Base-by-base conservation (phyloP, 1,140 invertebrate species). In the Pseudomyrmex sp. region DNA sequence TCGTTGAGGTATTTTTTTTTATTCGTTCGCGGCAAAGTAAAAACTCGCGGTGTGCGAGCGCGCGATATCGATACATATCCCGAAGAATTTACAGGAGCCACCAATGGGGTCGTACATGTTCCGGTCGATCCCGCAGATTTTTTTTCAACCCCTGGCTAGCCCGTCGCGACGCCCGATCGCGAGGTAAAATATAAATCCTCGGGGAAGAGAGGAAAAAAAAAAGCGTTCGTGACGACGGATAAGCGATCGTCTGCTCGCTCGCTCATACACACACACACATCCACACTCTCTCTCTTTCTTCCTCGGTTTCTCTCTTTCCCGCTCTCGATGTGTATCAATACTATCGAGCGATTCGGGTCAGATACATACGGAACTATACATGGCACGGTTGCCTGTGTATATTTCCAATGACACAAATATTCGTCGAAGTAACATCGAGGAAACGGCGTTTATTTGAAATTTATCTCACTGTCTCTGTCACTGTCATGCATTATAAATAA, bases 121-220 rank as follows among this genome's bases (percentile, higher is more conserved):
- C 48, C 66, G 66, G 15, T 72, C 54, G 52, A 26, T 80, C 12
- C 66, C 76, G 66, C 76, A 80, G 76, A 80, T 70, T 80, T 80
- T 79, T 65, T 62, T 79, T 72, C 66, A 12, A 23, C 46, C 65
- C 76, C 76, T 46, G 8, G 23, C n/a, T 66, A 46, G 26, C 66
- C 44, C 20, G 65, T 80, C 46, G 54, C 76, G 18, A 23, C 76
- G 54, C 35, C 66, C 74, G 74, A 76, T 76, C 61, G 74, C 76
- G 52, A 70, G 76, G 66, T 80, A 80, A 80, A 80, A 80, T 80
- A 80, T 80, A 80, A 72, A 80, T 80, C 76, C 76, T 80, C 76
- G 66, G 76, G 76, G 76, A 80, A 80, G 66, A 66, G 76, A 59
- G 20, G 20, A 50, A 70, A 52, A 68, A 52, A 68, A 79, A 80